Percentiles rank a stretch among this genome's conserved stretches.
These are phyloP conservation scores for Buceros bicornis DNA, from an alignment of 2,797 vertebrate genomes.

Conservation along the genomic window DNA sequence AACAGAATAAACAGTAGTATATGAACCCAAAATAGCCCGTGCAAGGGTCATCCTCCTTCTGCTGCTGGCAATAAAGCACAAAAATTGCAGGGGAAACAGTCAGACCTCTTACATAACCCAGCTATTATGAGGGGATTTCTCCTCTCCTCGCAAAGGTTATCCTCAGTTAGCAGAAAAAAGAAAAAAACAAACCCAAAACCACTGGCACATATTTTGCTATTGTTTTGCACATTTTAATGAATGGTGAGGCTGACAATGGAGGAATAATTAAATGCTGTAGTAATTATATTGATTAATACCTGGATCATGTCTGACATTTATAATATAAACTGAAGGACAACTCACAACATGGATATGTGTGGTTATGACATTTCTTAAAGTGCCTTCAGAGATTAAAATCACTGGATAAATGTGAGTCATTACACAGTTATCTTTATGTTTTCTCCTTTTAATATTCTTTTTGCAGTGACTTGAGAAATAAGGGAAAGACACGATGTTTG, in stretches of 20 bases:
- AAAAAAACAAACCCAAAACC: neutral
- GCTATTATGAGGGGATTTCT: neutral
- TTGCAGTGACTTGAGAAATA: neutral
- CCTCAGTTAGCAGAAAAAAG: neutral
- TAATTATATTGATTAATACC: slow-evolving; percentile 70
- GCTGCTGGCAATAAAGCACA: neutral
- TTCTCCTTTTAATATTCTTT: neutral
- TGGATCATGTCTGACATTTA: slow-evolving; percentile 61
- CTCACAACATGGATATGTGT: slow-evolving; percentile 9
- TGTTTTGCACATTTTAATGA: slow-evolving; percentile 51
- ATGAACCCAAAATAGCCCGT: neutral
- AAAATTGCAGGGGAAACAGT: neutral
- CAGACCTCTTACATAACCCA: neutral
- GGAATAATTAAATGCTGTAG: slow-evolving; percentile 48
- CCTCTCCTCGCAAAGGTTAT: neutral
- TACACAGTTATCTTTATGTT: neutral
- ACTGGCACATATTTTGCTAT: neutral
- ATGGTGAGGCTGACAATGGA: slow-evolving; percentile 19
- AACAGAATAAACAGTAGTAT: neutral
- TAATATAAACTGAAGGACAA: slow-evolving; percentile 64
- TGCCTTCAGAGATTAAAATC: slow-evolving; percentile 33
- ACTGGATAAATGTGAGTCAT: slow-evolving; percentile 39
- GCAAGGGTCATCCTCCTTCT: neutral
- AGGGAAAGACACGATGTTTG: neutral
- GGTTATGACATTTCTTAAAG: slow-evolving; percentile 50